Percentiles rank a stretch among this genome's conserved stretches.
phyloP scores from a whole-genome alignment of 2,888 invertebrate genomes.

The Carcina quercana region DNA sequence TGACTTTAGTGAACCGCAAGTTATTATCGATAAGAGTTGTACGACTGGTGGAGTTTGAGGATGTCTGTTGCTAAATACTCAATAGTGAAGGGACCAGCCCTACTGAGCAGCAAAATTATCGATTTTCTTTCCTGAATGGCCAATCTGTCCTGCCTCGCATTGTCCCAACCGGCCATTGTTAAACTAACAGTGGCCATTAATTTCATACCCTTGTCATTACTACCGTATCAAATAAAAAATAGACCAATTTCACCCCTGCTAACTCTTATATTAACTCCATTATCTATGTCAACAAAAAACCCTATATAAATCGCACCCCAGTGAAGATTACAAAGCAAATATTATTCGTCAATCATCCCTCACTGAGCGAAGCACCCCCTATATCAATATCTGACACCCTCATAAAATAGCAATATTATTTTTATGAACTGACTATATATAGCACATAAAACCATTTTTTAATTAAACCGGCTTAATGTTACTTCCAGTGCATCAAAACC shows the following conservation, averaged over 20 bases:
- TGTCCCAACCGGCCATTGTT: background rate
- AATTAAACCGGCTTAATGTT: constrained; percentile 61
- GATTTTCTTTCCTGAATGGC: too few species aligned
- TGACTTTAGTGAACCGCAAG: too few species aligned
- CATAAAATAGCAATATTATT: constrained; percentile 55
- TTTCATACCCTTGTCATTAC: constrained; percentile 11
- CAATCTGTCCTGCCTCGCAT: too few species aligned
- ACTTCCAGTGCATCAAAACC: constrained; percentile 23
- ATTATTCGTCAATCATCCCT: constrained; percentile 41
- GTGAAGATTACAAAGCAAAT: constrained; percentile 40
- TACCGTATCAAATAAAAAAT: constrained; percentile 17
- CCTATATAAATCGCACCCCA: constrained; percentile 38
- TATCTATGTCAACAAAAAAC: constrained; percentile 58
- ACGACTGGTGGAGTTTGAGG: too few species aligned
- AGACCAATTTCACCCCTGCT: constrained; percentile 21
- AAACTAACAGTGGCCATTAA: background rate
- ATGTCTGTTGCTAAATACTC: too few species aligned
- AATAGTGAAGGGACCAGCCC: too few species aligned
- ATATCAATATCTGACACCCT: constrained; percentile 33
- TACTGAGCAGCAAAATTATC: too few species aligned
- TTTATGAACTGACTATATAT: constrained; percentile 47
- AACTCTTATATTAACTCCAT: constrained; percentile 44
- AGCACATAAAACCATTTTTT: constrained; percentile 54
- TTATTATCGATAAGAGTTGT: too few species aligned
- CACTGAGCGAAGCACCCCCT: constrained; percentile 24